Conservation (phyloP, 2,888 invertebrate species). For the Scrobipalpa atriplicella region DNA sequence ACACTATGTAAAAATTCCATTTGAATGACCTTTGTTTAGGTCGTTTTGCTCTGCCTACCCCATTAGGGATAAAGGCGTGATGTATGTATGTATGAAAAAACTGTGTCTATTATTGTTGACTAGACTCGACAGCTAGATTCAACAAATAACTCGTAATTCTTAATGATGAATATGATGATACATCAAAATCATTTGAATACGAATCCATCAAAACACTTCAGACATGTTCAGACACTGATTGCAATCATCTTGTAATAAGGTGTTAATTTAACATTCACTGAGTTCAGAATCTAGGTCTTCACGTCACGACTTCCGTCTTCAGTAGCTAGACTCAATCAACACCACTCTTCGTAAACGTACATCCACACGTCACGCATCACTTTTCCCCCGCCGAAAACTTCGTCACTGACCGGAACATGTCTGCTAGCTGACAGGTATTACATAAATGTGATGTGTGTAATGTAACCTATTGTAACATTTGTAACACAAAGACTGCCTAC, state of each 20-base stretch:
- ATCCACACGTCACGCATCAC: constrained; percentile 11
- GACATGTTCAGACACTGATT: not conserved
- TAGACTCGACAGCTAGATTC: too few relatives aligned
- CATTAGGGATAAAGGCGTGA: too few relatives aligned
- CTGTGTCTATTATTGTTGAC: too few relatives aligned
- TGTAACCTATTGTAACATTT: not conserved
- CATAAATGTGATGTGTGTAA: not conserved
- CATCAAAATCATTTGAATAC: not conserved
- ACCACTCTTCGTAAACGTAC: too few relatives aligned
- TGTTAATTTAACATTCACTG: not conserved
- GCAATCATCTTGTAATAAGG: not conserved
- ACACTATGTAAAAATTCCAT: too few relatives aligned
- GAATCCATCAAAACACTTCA: too few relatives aligned
- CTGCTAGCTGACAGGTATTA: not conserved
- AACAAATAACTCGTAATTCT: not conserved
- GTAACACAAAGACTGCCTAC: not conserved
- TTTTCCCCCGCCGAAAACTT: constrained; percentile 6
- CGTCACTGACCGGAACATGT: constrained; percentile 4
- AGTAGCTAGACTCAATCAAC: constrained; percentile 1
- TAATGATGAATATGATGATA: too few relatives aligned
- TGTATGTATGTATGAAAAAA: too few relatives aligned
- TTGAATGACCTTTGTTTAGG: too few relatives aligned
- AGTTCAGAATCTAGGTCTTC: constrained; percentile 1
- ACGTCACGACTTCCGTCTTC: not conserved
- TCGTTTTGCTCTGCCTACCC: too few relatives aligned